Conservation (phyloP, 2,888 invertebrate genomes). For the Achlya flavicornis region DNA sequence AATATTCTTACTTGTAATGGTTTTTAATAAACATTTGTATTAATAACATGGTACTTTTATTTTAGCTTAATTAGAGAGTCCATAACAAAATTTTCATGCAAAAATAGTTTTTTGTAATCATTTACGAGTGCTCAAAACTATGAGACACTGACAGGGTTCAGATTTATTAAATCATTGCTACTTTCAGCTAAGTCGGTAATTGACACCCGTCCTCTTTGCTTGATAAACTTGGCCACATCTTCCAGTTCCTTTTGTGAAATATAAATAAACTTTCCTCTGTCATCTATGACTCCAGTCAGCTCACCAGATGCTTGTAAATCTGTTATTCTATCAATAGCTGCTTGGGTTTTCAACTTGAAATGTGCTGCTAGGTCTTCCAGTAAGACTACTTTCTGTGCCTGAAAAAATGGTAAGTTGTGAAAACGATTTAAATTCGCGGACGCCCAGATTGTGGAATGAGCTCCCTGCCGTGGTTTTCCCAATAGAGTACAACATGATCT, state of each 20-base stretch:
- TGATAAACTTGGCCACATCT: constrained; percentile 97
- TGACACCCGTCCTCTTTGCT: constrained; percentile 96
- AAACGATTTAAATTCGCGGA: too few species aligned
- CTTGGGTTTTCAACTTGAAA: constrained; percentile 96
- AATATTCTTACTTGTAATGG: constrained; percentile 31
- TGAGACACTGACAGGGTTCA: constrained; percentile 83
- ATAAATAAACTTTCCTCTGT: constrained; percentile 99
- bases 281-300: constrained; percentile 98
- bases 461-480: too few species aligned
- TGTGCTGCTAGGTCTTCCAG: constrained; percentile 96
- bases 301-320: constrained; percentile 91
- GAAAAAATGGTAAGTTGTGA: constrained; percentile 52
- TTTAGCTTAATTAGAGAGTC: constrained; percentile 34
- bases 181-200: constrained; percentile 97
- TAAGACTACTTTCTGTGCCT: constrained; percentile 95
- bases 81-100: constrained; percentile 20
- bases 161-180: constrained; percentile 95
- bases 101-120: background rate
- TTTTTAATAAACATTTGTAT: constrained; percentile 61
- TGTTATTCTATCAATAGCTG: constrained; percentile 93
- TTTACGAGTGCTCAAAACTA: constrained; percentile 28
- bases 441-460: too few species aligned
- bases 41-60: constrained; percentile 40
- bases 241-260: constrained; percentile 95
- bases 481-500: too few species aligned